A percentile compares a stretch with the other conserved stretches of the same genome.
These are phyloP conservation scores for Machimus atricapillus DNA, from an alignment of 2,888 invertebrate species.

Conservation along the genomic window DNA sequence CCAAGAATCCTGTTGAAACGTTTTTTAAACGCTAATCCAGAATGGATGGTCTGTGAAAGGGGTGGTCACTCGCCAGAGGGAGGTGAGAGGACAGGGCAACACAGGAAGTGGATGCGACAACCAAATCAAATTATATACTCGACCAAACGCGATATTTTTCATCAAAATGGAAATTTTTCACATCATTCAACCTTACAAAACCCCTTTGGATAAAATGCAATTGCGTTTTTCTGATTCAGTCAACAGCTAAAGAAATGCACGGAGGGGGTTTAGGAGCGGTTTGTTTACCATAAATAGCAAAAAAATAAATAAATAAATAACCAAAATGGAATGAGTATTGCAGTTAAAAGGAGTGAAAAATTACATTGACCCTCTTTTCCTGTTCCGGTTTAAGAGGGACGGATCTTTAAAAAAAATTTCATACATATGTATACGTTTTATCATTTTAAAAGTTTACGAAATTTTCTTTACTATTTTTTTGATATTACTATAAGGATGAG, in stretches of 20 bases:
- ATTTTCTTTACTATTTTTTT: too few relatives aligned
- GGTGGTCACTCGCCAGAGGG: neutral
- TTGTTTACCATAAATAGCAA: neutral
- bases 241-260: neutral
- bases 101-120: neutral
- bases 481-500: neutral
- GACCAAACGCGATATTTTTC: conserved; percentile 27
- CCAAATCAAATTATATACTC: conserved; percentile 24
- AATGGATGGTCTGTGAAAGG: neutral
- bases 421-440: too few relatives aligned
- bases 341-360: neutral
- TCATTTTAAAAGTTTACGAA: neutral
- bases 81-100: too few relatives aligned
- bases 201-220: neutral
- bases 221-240: conserved; percentile 23
- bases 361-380: neutral
- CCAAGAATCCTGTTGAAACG: neutral
- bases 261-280: neutral
- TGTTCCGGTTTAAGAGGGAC: neutral
- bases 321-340: neutral
- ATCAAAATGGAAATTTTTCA: conserved; percentile 13
- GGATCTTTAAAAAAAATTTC: too few relatives aligned
- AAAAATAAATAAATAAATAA: neutral
- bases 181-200: neutral
- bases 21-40: neutral